A percentile compares a stretch with the other conserved stretches of the same genome.
phyloP scores from a whole-genome alignment of 2,888 invertebrate species.

The Nemurella pictetii region DNA sequence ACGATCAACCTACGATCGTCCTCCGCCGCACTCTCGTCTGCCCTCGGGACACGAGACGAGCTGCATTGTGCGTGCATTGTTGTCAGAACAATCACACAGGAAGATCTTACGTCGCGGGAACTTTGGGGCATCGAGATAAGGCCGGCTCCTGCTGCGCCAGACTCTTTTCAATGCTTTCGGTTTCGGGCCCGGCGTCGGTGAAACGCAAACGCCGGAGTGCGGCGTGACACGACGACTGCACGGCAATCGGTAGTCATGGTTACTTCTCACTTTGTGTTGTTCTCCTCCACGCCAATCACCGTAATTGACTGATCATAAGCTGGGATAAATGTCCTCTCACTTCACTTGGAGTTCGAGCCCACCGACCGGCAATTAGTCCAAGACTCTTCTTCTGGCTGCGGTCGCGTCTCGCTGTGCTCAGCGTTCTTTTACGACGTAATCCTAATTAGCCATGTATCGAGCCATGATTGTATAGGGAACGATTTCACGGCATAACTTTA shows the following conservation, averaged over 20 bases:
- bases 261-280: neutral
- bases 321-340: neutral
- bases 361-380: neutral
- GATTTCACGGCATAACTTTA: neutral
- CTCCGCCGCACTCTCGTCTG: neutral
- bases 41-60: neutral
- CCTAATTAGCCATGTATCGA: neutral
- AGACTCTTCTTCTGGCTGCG: too few relatives aligned
- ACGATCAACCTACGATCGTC: neutral
- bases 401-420: neutral
- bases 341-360: neutral
- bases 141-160: neutral
- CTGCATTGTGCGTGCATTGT: neutral
- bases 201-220: neutral
- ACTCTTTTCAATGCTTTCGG: neutral
- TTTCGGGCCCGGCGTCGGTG: neutral
- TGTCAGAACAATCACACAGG: neutral
- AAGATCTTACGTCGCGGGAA: neutral
- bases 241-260: neutral
- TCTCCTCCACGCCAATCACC: neutral
- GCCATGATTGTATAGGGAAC: neutral
- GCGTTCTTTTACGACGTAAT: neutral
- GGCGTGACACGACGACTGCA: neutral
- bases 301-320: neutral
- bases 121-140: neutral